Percentiles rank a stretch among this genome's conserved stretches.
Conservation (phyloP, 2,113 vertebrate species). For the Macrotus californicus region DNA sequence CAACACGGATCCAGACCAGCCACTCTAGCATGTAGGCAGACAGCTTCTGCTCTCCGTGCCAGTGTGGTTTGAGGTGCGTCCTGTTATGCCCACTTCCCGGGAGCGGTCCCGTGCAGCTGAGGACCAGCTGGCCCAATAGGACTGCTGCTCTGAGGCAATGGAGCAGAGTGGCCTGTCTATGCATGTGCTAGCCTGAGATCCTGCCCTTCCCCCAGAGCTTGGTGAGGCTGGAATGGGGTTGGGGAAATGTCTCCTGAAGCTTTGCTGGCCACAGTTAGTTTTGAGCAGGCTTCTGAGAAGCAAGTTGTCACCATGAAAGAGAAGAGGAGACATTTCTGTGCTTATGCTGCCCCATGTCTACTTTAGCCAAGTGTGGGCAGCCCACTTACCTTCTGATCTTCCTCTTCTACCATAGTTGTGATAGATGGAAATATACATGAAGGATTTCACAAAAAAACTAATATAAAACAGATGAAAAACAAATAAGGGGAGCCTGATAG, state of each 20-base stretch:
- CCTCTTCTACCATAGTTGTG: not conserved
- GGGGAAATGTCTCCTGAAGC: not conserved
- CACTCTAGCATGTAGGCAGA: not conserved
- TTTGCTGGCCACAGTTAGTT: not conserved
- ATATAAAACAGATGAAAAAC: not conserved
- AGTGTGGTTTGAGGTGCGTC: slow-evolving; percentile 31
- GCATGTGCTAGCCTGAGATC: not conserved
- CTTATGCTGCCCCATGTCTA: not conserved
- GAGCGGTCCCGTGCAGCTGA: not conserved
- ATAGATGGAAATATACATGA: not conserved
- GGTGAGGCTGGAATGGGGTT: not conserved
- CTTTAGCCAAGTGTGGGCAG: not conserved
- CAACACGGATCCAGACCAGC: not conserved
- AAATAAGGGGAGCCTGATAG: not conserved
- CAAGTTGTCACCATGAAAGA: not conserved
- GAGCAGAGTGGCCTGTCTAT: not conserved
- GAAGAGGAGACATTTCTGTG: not conserved
- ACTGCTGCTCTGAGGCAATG: not conserved
- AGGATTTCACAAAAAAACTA: not conserved
- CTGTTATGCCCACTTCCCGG: not conserved
- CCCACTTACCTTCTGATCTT: not conserved
- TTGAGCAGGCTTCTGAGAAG: not conserved
- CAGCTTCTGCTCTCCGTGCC: not conserved
- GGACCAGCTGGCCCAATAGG: not conserved
- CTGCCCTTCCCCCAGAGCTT: not conserved